Base-by-base conservation (phyloP, 2,113 vertebrate genomes). In the Hassar affinis region DNA sequence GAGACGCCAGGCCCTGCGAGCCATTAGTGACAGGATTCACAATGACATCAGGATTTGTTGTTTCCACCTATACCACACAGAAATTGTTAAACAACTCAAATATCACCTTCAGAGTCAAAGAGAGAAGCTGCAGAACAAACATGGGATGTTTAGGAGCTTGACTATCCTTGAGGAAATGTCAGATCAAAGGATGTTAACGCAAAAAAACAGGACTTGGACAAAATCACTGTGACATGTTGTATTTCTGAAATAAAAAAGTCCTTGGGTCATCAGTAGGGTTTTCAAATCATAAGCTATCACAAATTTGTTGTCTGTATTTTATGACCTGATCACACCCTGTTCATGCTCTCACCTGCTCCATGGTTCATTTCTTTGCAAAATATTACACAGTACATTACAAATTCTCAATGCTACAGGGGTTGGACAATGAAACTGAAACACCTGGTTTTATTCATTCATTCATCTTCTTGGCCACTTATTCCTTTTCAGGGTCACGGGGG, bases 41-140 rank as follows among this genome's bases (percentile, higher is more conserved):
- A 78, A 49, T 78, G 82, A 78, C 82, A 84, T 57, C 62, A 79
- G 82, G 62, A 79, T 56, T 84, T 71, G 49, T 45, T 83, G 59
- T 66, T 30, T 78, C 59, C 56, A 77, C 61, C 74, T 78, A 83
- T 45, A 42, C 52, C 9, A 64, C 38, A 51, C 49, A 68, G 49
- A 84, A 52, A n/a, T 49, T 25, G 35, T 22, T 42, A 66, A 52
- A 66, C 54, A 66, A 52, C 82, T 78, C 35, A 54, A 78, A 78
- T 69, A 78, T 78, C 49, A 78, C 22, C 72, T 30, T 77, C 74
- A 52, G 15, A 81, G 10, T 57, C 12, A 8, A 74, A 22, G 18
- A 74, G 30, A 9, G 56, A 69, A 56, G 51, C 62, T 38, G 61
- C 47, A 66, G 47, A 74, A 84, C 76, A 47, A 84, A 69, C 82